Base-by-base conservation (phyloP, 2,888 invertebrate species). In the Aleiodes testaceus region DNA sequence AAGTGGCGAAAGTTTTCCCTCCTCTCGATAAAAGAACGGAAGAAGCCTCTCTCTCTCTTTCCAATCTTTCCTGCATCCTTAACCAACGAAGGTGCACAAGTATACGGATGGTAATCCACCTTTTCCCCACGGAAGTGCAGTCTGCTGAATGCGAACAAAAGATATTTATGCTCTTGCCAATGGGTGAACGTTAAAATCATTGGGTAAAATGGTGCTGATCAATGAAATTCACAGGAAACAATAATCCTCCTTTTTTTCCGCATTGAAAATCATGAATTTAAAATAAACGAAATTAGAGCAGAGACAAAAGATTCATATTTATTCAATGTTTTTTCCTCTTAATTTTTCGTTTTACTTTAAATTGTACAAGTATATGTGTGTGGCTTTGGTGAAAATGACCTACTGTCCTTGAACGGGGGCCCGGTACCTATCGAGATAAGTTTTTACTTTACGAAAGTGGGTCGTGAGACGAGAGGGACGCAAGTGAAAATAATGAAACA, bases 111-210 rank as follows among this genome's bases (percentile, higher is more conserved):
- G 18, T n/a, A 16, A 66, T 47, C 26, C 26, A 16, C 68, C 44
- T 12, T n/a, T 52, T 49, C 72, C 74, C 69, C 76, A 70, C 77
- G 79, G 79, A 80, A 78, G 78, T 80, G 75, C 80, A 79, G 78
- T 80, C 78, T 75, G 78, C 69, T 80, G 79, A 72, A 76, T 75
- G 76, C 73, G 75, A 75, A 79, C 78, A 80, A 80, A 79, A 76
- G 79, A 77, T 72, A 71, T 73, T 72, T 75, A 74, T 26, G 5
- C 72, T 74, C 77, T 70, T 72, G 66, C 70, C 70, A 64, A 52
- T 67, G 47, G 64, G 26, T 36, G 53, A 59, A 68, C 52, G 36
- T 30, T 45, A 44, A 63, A 63, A 63, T 63, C 59, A 59, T 42
- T 12, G 45, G n/a, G 16, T 45, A 44, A 63, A 26, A 63, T 44